Conservation (phyloP, 2,888 invertebrate species). For the Lycaena phlaeas region DNA sequence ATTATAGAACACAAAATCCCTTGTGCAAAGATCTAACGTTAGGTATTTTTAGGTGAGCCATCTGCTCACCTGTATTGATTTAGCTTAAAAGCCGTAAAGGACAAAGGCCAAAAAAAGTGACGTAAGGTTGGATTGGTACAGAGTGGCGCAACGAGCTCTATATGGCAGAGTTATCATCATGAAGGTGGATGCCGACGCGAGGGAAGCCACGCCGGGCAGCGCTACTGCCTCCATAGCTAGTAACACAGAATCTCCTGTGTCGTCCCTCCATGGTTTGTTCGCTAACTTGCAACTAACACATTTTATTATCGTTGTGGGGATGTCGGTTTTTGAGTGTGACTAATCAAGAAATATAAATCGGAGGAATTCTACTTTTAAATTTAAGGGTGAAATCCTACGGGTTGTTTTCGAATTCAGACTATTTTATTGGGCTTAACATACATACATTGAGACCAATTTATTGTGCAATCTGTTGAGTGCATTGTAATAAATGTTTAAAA, state of each 20-base stretch:
- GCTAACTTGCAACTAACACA: conserved; percentile 10
- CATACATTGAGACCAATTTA: no score
- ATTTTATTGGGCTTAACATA: no score
- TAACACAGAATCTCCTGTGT: conserved; percentile 61
- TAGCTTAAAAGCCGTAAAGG: not conserved
- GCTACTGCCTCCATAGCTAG: conserved; percentile 43
- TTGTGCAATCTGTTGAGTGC: no score
- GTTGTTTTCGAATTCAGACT: no score
- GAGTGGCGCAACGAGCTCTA: conserved; percentile 22
- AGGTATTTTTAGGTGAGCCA: no score
- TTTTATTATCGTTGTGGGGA: conserved; percentile 14
- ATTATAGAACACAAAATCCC: no score
- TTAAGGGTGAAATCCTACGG: no score
- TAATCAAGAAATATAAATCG: no score
- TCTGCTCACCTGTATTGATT: not conserved
- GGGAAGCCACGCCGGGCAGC: conserved; percentile 42
- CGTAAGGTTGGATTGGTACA: conserved; percentile 18
- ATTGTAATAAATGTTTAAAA: no score
- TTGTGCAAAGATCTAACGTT: no score
- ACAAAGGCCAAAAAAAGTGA: conserved; percentile 12
- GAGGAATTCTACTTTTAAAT: no score
- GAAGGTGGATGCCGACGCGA: conserved; percentile 39
- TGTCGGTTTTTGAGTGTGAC: conserved; percentile 11
- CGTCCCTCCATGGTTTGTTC: conserved; percentile 63
- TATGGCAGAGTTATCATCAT: conserved; percentile 25